These are phyloP conservation scores for Elachura formosa DNA, from an alignment of 2,113 vertebrate genomes.

Conservation along the genomic window DNA sequence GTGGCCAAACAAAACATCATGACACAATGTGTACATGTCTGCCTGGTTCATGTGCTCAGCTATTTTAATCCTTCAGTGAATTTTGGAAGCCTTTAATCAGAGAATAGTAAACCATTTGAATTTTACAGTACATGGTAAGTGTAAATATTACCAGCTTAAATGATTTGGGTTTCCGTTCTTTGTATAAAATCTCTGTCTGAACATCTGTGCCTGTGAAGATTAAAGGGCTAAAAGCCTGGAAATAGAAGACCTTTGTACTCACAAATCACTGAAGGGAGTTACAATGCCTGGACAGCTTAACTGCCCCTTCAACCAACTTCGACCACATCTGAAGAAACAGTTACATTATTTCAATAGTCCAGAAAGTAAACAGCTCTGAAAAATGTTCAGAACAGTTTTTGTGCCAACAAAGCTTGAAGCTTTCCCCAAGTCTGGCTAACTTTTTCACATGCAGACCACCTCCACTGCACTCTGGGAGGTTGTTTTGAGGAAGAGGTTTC, in stretches of 20 bases:
- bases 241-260: conserved; percentile 59
- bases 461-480: neutral
- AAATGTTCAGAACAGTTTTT: neutral
- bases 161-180: conserved; percentile 16
- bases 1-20: conserved; percentile 48
- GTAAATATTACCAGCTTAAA: conserved; percentile 48
- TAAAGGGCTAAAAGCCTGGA: conserved; percentile 43
- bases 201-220: conserved; percentile 48
- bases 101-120: conserved; percentile 2
- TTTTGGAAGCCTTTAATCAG: conserved; percentile 37
- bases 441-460: conserved; percentile 14
- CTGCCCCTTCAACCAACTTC: neutral
- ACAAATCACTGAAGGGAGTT: conserved; percentile 40
- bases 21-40: conserved; percentile 25
- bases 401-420: neutral
- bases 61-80: conserved; percentile 23
- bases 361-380: conserved; percentile 9
- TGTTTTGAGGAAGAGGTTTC: neutral
- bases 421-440: neutral
- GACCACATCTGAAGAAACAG: conserved; percentile 52
- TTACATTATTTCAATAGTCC: conserved; percentile 29
- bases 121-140: neutral
- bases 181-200: conserved; percentile 39
- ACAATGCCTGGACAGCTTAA: conserved; percentile 16
- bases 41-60: neutral